Base-by-base conservation (phyloP, 2,888 invertebrate species). In the Diploptera punctata region DNA sequence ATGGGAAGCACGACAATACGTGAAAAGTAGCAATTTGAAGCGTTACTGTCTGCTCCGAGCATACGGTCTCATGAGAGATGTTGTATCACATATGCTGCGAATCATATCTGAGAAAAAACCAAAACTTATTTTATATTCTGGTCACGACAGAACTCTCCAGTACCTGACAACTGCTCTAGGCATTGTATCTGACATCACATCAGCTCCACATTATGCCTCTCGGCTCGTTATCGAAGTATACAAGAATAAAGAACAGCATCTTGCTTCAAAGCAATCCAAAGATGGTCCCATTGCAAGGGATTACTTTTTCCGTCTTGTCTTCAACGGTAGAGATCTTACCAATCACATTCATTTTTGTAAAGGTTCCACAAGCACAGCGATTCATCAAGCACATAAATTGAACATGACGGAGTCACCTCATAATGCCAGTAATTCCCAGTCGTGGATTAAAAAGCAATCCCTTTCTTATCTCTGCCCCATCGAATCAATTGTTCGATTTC, bases 111-210 rank as follows among this genome's bases (percentile, higher is more conserved):
- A 92, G 62, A 89, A 88, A 73, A 89, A 88, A 73, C 91, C 91
- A 0, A 91, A 91, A 78, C 87, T 95, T 71, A 90, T 93, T 0
- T 79, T 95, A 0, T 95, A 93, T 80, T 97, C 97, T 0, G 97
- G 97, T 0, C 98, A 98, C 79, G 98, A 98, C 82, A 92, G 93
- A 79, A 97, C 97, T 0, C 80, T 98, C 44, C 93, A 95, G 78
- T 93, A 95, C 76, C 83, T 98, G 44, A 89, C 93, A 1, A 86
- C 92, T 1, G 93, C 95, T 0, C 81, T 98, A 62, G 96, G 97
- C 0, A 82, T 95, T 2, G 84, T 83, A 21, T 81, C 84, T 52
- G 85, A 86, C 73, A 84, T 85, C 61, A 79, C 83, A 18, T 88
- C 91, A 16, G 87, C 92, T 75, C 91, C 97, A 60, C 90, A 92